Evolutionary conservation across 2,888 invertebrate species (phyloP), one percentile per base, ranked within the genome.

Genomic region (Sarcophaga carnaria): DNA sequence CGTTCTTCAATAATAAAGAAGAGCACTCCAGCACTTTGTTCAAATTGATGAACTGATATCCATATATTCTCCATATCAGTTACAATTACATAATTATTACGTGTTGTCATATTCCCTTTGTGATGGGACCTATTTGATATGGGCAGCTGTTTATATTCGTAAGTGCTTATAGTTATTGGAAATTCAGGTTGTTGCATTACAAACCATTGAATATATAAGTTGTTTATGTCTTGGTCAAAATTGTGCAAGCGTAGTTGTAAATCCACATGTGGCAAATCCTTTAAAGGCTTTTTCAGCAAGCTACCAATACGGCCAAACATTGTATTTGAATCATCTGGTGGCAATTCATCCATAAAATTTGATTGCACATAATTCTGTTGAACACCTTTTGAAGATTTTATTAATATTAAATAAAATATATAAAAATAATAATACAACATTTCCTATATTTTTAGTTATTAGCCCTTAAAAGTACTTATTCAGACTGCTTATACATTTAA

Each of bases 191-290:
- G 80, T 5, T 75, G 37, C 10, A 8, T 84, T 47, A 92, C 37
- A 59, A 91, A 90, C 91, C 91, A 91, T 5, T 67, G 83, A 6
- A 84, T 88, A 59, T 91, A 88, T 0, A 25, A 60, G 83, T 91
- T 90, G n/a, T 84, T 72, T 3, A 88, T 88, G 81, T 92, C 91
- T 25, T 81, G 71, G 5, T 82, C 83, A 3, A 88, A 60, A 22
- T 83, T 64, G 1, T 80, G 12, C 17, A 45, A 22, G 0, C 91
- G 89, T 25, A 92, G 71, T 79, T 89, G 60, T 22, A 92, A 11
- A 11, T 89, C 37, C 37, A 37, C 86, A 20, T 88, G 83, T 0
- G 89, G 89, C 37, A 91, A 82, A 49, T 88, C 75, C 3, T 74
- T 78, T 20, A 88, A 80, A 4, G 91, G 86, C 14, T 59, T 79